Evolutionary conservation across 2,797 vertebrate genomes (phyloP).

Genomic region (Xenentodon cancila): DNA sequence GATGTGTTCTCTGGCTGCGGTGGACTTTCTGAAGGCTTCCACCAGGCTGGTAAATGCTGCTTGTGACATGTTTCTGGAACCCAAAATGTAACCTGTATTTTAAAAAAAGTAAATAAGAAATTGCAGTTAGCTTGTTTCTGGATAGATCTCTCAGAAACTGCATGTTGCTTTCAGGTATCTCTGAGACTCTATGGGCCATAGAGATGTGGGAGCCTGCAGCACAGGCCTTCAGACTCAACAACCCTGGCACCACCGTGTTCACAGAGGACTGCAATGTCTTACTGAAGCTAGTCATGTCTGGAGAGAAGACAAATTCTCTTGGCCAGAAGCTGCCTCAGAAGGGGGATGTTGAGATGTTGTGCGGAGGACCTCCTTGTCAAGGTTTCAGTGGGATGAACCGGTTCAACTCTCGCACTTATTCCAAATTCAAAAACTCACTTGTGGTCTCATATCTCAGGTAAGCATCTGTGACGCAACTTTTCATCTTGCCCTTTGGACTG

Average conservation of each 20-base stretch:
- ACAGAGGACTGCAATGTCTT: slow-evolving; percentile 96
- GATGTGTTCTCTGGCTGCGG: slow-evolving; percentile 98
- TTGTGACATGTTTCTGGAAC: not conserved
- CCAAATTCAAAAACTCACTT: slow-evolving; percentile 97
- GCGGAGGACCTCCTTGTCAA: slow-evolving; percentile 95
- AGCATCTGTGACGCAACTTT: slow-evolving; percentile 1
- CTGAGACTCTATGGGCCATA: slow-evolving; percentile 93
- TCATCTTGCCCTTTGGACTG: fast-evolving
- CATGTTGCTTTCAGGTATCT: slow-evolving; percentile 78
- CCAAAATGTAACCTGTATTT: not conserved
- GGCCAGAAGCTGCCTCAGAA: slow-evolving; percentile 96
- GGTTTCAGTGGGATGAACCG: slow-evolving; percentile 99
- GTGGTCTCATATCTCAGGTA: slow-evolving; percentile 99
- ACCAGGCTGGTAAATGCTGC: slow-evolving; percentile 88
- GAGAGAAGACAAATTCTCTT: slow-evolving; percentile 89
- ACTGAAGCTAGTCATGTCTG: slow-evolving; percentile 96
- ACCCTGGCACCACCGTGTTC: slow-evolving; percentile 92
- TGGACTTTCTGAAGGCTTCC: slow-evolving; percentile 95
- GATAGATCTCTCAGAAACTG: not conserved
- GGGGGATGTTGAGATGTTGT: slow-evolving; percentile 96
- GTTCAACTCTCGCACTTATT: slow-evolving; percentile 98
- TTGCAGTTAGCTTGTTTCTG: fast-evolving
- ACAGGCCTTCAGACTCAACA: slow-evolving; percentile 96
- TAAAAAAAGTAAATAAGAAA: too few species aligned
- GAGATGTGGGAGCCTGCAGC: slow-evolving; percentile 99